These are phyloP conservation scores for Brenthis hecate DNA, from an alignment of 2,888 invertebrate genomes.

Conservation along the genomic window DNA sequence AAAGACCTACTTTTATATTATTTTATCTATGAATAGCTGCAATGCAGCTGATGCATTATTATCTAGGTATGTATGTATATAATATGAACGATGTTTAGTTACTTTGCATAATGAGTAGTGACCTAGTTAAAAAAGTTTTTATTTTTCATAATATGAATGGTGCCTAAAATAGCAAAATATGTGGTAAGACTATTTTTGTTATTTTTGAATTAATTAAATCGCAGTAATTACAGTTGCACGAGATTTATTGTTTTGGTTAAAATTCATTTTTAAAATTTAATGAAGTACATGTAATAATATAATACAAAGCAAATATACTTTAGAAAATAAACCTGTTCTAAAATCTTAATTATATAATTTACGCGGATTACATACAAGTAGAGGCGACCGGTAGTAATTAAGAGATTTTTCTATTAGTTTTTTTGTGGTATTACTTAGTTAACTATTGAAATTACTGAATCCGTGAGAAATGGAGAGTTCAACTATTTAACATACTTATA, in stretches of 20 bases:
- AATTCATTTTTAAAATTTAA: no score
- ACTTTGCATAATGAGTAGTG: slow-evolving; percentile 22
- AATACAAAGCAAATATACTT: no score
- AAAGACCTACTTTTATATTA: slow-evolving; percentile 14
- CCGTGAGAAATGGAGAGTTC: slow-evolving; percentile 16
- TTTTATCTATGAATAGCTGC: slow-evolving; percentile 19
- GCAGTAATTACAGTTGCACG: no score
- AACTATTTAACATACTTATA: slow-evolving; percentile 24
- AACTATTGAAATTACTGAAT: background rate
- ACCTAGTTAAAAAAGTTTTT: slow-evolving; percentile 12
- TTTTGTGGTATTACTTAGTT: background rate
- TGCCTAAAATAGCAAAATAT: slow-evolving; percentile 9
- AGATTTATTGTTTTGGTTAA: no score
- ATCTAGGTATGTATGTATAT: background rate
- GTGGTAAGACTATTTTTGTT: background rate
- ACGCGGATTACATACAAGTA: background rate
- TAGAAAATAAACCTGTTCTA: background rate
- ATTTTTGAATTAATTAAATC: background rate
- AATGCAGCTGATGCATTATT: slow-evolving; percentile 21
- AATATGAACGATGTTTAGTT: slow-evolving; percentile 19
- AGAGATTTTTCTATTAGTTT: background rate
- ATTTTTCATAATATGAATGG: slow-evolving; percentile 11
- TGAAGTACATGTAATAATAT: no score
- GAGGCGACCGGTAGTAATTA: slow-evolving; percentile 3
- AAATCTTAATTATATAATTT: slow-evolving; percentile 2